Evolutionary conservation across 2,113 vertebrate species (phyloP), one percentile per base, ranked within the genome.

Genomic region (Isichthys henryi): DNA sequence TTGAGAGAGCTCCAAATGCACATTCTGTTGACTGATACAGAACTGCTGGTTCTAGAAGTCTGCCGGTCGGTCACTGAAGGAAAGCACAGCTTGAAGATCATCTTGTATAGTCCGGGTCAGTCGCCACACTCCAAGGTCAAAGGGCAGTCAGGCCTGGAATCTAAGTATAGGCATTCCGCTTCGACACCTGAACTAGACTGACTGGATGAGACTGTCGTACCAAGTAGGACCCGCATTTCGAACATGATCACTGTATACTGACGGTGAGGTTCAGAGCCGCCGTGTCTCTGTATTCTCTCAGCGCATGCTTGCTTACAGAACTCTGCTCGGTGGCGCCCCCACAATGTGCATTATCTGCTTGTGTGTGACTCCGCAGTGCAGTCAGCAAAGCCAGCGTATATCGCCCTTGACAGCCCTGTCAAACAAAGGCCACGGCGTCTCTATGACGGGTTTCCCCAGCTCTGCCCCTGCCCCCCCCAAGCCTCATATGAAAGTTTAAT

Each of bases 401-500:
- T 70, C 3, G 39, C 35, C 35, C 17, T 80, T 80, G 74, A 80
- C 15, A 43, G 74, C 74, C 5, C 74, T 80, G 35, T 80, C 35
- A 43, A 39, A 80, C 62, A 39, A 43, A 80, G 31, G 74, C 74
- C 35, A 17, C 6, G 31, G 0, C 17, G 5, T 74, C 27, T 27
- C 13, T 90, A 92, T 91, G 91, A 87, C 50, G 85, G 85, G 27
- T 92, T 53, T 84, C 19, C 82, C 45, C 45, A 48, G 70, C 45
- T 48, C 80, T 48, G 21, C 43, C 17, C 2, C 84, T 58, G 21
- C 31, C 45, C 88, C 80, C 77, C 90, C 86, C 89, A 23, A 82
- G 56, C 84, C 89, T 87, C 74, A 92, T 91, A 89, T 49, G 93
- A 93, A 93, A 93, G 90, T 93, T 93, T 93, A 88, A 92, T 94